Base-by-base conservation (phyloP, 2,888 invertebrate species). In the Trachelus troglodyta region DNA sequence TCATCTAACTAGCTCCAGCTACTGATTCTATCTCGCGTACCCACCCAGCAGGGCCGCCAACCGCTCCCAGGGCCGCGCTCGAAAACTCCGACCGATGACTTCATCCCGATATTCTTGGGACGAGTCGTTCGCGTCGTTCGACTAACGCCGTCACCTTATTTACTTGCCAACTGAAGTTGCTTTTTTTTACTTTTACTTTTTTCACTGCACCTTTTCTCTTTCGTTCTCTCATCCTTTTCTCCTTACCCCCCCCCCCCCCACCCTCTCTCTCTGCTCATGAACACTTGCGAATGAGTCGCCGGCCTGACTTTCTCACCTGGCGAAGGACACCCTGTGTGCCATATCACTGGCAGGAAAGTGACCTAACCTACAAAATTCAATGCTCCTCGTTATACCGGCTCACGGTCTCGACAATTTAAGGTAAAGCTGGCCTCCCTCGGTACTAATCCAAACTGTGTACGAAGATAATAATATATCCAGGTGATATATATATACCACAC, bases 1-100 rank as follows among this genome's bases (percentile, higher is more conserved):
- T 93, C 93, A 90, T 89, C 92, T 93, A 93, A 93, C 93, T 93
- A 93, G 93, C 93, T 93, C 93, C 93, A 92, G 92, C 92, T 92
- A 91, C 91, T 91, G 93, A 93, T 93, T 92, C 90, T 92, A 93
- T 93, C 93, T 90, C 86, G 78, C 85, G 86, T 88, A 89, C 88
- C 88, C 88, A 89, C 87, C 89, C 89, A 86, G 81, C 89, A 87
- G 88, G 87, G 76, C 79, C 79, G 79, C 84, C 86, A 81, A 83
- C 82, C 86, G 82, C 80, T 81, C 79, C 83, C 76, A 79, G 79
- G 79, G 86, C 84, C 83, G 83, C 82, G 83, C 84, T 82, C 83
- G 84, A 84, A 86, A 86, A 83, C 81, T 77, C 82, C 78, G 81
- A 81, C 82, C 77, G 79, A 79, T 76, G 77, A 69, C 79, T 77